Percentiles rank a stretch among this genome's conserved stretches.
Evolutionary conservation across 2,888 invertebrate species (phyloP).

Genomic region (Drosophila vallismaia): DNA sequence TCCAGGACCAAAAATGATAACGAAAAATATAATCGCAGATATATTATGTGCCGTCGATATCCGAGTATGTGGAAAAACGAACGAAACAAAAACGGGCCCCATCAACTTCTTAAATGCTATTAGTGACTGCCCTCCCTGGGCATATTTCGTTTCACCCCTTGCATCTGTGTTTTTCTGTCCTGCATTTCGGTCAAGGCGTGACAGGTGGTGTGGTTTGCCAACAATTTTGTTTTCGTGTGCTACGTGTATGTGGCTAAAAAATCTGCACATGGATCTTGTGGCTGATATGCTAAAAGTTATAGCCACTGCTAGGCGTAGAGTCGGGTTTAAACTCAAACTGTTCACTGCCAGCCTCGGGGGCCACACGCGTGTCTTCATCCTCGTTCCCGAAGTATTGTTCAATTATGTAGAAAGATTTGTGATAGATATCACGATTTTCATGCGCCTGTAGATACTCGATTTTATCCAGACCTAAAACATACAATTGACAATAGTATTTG

Average conservation of each 20-base stretch:
- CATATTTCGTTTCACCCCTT: constrained; percentile 7
- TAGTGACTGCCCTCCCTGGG: constrained; percentile 64
- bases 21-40: constrained; percentile 36
- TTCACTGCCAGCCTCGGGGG: constrained; percentile 89
- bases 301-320: constrained; percentile 90
- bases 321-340: constrained; percentile 90
- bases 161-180: not conserved
- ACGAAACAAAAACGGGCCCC: constrained; percentile 30
- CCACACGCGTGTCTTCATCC: constrained; percentile 91
- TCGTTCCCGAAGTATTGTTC: constrained; percentile 98
- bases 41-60: constrained; percentile 8
- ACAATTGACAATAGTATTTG: not conserved
- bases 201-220: constrained; percentile 3
- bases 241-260: constrained; percentile 13
- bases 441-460: constrained; percentile 99
- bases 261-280: constrained; percentile 4
- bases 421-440: constrained; percentile 98
- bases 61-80: constrained; percentile 34
- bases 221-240: constrained; percentile 11
- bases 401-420: constrained; percentile 98
- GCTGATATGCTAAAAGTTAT: constrained; percentile 88
- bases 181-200: not conserved
- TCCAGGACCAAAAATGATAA: constrained; percentile 55
- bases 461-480: constrained; percentile 93
- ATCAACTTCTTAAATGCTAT: constrained; percentile 67